These are phyloP conservation scores for Phyllotis vaccarum DNA, from an alignment of 2,797 vertebrate genomes.

Conservation along the genomic window DNA sequence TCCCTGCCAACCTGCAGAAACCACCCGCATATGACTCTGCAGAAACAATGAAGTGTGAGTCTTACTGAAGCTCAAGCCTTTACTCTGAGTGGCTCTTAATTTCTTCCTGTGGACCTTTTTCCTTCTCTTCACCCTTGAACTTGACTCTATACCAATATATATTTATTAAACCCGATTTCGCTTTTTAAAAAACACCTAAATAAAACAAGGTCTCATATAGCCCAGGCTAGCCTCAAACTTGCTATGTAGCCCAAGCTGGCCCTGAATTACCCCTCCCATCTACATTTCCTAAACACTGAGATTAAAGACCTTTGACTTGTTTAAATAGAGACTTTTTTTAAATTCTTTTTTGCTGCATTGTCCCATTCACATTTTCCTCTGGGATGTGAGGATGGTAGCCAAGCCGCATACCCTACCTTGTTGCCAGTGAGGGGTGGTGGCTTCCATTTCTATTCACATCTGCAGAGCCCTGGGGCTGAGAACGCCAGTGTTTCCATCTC, in stretches of 20 bases:
- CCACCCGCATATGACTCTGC: neutral
- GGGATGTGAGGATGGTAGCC: fast-evolving
- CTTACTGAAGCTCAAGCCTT: neutral
- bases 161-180: neutral
- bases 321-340: neutral
- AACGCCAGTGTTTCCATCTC: neutral
- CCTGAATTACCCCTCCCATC: neutral
- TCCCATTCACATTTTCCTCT: neutral
- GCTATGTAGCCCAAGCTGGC: neutral
- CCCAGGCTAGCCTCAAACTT: neutral
- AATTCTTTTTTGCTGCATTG: neutral
- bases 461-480: neutral
- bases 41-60: neutral
- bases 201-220: neutral
- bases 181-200: neutral
- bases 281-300: neutral
- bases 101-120: neutral
- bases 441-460: neutral
- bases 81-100: neutral
- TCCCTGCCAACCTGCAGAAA: neutral
- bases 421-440: fast-evolving
- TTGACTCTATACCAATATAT: neutral
- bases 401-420: too few species aligned
- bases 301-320: neutral
- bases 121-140: neutral